phyloP scores from a whole-genome alignment of 2,888 invertebrate genomes.

The Copidosoma aretas region DNA sequence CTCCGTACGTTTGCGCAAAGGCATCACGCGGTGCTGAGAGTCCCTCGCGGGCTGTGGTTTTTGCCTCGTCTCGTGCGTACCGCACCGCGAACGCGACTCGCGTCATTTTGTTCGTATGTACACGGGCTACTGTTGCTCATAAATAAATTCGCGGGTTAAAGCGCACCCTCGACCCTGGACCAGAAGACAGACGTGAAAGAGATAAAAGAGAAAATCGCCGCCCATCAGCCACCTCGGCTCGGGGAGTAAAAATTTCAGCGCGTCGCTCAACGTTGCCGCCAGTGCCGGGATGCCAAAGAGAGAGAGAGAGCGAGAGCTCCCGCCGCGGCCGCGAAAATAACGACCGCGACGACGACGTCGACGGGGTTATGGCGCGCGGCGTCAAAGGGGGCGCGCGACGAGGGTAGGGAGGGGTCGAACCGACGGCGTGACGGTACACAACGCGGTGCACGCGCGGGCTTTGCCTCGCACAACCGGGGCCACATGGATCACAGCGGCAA shows the following conservation, averaged over 20 bases:
- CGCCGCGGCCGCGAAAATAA: neutral
- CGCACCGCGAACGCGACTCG: too few relatives aligned
- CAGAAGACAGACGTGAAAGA: too few relatives aligned
- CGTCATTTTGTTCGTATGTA: too few relatives aligned
- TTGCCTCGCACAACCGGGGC: constrained; percentile 52
- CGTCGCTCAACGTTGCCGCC: constrained; percentile 37
- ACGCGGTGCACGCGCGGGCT: constrained; percentile 35
- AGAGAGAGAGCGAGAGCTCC: constrained; percentile 15
- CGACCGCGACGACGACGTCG: too few relatives aligned
- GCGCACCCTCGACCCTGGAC: too few relatives aligned
- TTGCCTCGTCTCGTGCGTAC: too few relatives aligned
- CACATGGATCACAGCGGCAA: constrained; percentile 61
- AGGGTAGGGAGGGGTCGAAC: constrained; percentile 18
- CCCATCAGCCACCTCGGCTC: constrained; percentile 18
- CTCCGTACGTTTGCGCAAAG: neutral
- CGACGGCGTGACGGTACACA: constrained; percentile 33
- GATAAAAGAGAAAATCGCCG: neutral
- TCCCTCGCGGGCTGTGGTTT: neutral
- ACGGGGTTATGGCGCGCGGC: neutral
- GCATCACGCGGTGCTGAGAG: neutral
- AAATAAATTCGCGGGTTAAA: too few relatives aligned
- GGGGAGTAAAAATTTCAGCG: constrained; percentile 24
- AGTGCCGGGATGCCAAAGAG: constrained; percentile 12
- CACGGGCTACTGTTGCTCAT: too few relatives aligned
- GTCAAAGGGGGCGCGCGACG: constrained; percentile 5